Conservation (phyloP, 2,797 vertebrate species). For the Phoxinus dragarum region DNA sequence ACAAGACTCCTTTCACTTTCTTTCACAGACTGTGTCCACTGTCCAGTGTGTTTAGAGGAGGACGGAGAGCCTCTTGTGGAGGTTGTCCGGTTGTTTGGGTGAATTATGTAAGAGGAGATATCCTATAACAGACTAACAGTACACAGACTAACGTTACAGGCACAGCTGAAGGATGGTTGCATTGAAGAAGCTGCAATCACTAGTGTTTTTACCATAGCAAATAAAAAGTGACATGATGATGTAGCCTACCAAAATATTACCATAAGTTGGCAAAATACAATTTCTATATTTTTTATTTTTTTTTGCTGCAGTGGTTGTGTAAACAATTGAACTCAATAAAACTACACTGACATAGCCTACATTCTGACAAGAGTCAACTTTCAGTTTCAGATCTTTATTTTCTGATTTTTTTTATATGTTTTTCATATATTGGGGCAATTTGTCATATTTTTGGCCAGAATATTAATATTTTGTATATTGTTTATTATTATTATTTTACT, state of each 20-base stretch:
- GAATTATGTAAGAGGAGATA: slow-evolving; percentile 6
- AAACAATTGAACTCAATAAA: background rate
- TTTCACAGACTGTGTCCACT: slow-evolving; percentile 31
- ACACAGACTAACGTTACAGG: background rate
- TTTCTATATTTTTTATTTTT: background rate
- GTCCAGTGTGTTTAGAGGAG: background rate
- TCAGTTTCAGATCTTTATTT: background rate
- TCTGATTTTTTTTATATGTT: background rate
- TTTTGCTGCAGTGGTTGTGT: background rate
- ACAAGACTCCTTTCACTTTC: slow-evolving; percentile 66
- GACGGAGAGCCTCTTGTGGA: background rate
- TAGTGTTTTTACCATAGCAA: background rate
- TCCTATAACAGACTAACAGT: background rate
- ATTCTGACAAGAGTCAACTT: background rate
- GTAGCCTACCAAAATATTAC: background rate
- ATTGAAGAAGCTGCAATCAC: background rate
- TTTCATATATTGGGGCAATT: background rate
- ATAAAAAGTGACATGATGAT: background rate
- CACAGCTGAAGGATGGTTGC: background rate
- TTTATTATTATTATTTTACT: background rate
- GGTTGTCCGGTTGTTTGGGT: background rate
- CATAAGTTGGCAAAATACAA: background rate
- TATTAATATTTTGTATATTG: background rate
- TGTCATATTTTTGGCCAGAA: background rate
- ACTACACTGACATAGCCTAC: background rate